Conservation (phyloP, 1,140 invertebrate species). For the Nasonia giraulti region DNA sequence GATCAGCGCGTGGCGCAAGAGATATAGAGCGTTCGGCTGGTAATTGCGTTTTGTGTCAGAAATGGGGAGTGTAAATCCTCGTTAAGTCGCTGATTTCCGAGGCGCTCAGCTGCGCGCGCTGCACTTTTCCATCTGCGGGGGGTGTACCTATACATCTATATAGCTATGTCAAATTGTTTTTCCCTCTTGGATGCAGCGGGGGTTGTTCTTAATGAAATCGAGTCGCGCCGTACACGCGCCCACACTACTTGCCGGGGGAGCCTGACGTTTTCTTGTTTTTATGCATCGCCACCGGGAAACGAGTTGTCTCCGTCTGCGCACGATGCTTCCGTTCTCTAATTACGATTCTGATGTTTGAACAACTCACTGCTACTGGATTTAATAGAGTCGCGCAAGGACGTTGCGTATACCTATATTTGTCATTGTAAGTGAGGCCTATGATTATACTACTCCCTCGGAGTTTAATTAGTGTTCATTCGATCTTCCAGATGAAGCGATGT, state of each 20-base stretch:
- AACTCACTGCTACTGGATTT: too few species aligned
- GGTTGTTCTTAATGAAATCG: neutral
- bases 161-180: neutral
- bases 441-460: too few species aligned
- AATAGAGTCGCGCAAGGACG: too few species aligned
- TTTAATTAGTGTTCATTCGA: too few species aligned
- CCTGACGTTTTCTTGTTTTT: neutral
- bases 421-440: too few species aligned
- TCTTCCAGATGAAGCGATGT: too few species aligned
- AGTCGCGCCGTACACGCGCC: neutral
- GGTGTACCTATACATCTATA: neutral
- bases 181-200: neutral
- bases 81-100: conserved; percentile 28
- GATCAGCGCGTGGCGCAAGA: neutral
- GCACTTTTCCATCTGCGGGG: neutral
- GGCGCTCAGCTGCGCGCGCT: neutral
- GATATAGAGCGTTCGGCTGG: neutral
- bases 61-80: conserved; percentile 9
- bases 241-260: neutral
- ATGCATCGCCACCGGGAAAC: neutral
- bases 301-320: too few species aligned
- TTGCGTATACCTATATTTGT: too few species aligned
- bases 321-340: neutral
- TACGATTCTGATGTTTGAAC: neutral
- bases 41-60: conserved; percentile 14